phyloP scores from a whole-genome alignment of 37 sponge, comb jelly and placozoan species.

The Theonella swinhoei region DNA sequence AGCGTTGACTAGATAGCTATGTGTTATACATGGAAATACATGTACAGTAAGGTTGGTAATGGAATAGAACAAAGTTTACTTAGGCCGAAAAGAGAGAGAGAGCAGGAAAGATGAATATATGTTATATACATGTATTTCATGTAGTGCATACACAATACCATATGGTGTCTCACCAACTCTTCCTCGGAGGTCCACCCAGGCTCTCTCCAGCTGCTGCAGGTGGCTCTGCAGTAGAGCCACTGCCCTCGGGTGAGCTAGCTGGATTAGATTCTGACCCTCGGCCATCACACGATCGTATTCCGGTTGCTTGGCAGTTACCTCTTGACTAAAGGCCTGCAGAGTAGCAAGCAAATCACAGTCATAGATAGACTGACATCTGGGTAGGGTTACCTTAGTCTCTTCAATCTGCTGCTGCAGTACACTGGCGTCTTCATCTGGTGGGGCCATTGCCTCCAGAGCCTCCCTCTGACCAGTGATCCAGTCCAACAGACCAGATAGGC shows the following conservation, averaged over 20 bases:
- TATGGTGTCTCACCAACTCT: constrained; percentile 33
- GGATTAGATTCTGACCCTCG: constrained; percentile 62
- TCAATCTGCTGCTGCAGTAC: constrained; percentile 78
- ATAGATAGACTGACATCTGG: no score
- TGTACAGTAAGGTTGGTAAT: no score
- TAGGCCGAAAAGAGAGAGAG: neutral
- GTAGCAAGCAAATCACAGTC: neutral
- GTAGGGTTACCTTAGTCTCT: constrained; percentile 61
- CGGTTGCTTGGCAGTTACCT: constrained; percentile 56
- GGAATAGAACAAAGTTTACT: no score
- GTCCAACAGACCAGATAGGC: constrained; percentile 42
- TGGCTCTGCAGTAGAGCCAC: constrained; percentile 56
- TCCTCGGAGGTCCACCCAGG: constrained; percentile 56
- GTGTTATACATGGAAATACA: no score
- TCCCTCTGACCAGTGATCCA: constrained; percentile 64
- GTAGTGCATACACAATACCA: neutral
- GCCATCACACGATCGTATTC: constrained; percentile 60
- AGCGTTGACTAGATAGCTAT: no score
- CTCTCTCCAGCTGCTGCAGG: constrained; percentile 70
- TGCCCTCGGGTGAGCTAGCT: constrained; percentile 74
- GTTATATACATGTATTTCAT: neutral
- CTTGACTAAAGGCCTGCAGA: constrained; percentile 59
- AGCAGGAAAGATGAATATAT: neutral
- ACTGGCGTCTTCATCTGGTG: constrained; percentile 64
- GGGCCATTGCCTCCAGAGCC: constrained; percentile 38